Evolutionary conservation across 2,888 invertebrate genomes (phyloP).

Genomic region (Blera fallax): DNA sequence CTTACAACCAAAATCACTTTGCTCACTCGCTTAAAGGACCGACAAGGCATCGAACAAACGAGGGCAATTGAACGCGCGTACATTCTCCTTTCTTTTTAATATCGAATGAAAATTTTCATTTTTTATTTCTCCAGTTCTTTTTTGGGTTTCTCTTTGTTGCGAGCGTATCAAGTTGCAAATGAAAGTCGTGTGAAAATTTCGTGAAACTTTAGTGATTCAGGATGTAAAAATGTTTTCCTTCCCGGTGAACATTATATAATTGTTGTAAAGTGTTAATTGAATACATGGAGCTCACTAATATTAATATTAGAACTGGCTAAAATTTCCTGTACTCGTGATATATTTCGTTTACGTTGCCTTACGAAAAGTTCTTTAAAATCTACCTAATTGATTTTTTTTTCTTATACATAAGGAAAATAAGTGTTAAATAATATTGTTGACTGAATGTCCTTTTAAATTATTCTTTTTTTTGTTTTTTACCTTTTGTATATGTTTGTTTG

Average conservation of each 20-base stretch:
- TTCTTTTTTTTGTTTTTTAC: not conserved
- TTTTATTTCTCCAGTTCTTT: conserved; percentile 20
- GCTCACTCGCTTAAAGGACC: conserved; percentile 53
- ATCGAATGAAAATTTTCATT: conserved; percentile 45
- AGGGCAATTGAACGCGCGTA: conserved; percentile 53
- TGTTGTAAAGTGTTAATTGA: conserved; percentile 28
- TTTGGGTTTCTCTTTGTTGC: conserved; percentile 23
- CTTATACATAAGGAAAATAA: not conserved
- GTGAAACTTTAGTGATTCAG: not conserved
- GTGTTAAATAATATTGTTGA: not conserved
- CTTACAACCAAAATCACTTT: conserved; percentile 30
- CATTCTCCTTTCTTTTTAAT: conserved; percentile 33
- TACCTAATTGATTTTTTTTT: conserved; percentile 47
- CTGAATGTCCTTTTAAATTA: not conserved
- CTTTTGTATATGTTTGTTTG: not conserved
- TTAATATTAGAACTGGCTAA: not conserved
- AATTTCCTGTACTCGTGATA: not conserved
- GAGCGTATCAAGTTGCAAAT: conserved; percentile 37
- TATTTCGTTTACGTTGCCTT: not conserved
- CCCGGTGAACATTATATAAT: conserved; percentile 62
- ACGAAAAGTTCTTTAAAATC: conserved; percentile 18
- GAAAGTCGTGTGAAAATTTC: conserved; percentile 9
- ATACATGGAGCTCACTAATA: not conserved
- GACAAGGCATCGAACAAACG: conserved; percentile 33
- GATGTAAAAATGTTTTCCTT: conserved; percentile 14